Conservation (phyloP, 2,113 vertebrate genomes). For the Corynorhinus townsendii region DNA sequence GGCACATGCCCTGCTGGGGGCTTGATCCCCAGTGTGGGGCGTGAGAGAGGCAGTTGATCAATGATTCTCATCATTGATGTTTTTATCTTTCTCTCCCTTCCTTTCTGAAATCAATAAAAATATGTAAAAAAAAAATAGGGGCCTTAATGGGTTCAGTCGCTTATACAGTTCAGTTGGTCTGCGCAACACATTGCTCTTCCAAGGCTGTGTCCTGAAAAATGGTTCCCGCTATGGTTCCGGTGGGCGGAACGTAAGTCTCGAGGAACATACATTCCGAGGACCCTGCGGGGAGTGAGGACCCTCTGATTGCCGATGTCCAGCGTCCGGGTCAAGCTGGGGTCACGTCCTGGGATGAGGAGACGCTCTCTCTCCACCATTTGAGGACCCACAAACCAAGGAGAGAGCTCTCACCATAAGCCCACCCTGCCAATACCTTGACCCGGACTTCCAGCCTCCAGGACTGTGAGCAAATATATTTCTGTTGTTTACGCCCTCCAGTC, state of each 20-base stretch:
- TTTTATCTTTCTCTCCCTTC: too few relatives aligned
- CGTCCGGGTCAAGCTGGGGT: accelerated
- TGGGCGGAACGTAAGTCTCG: background rate
- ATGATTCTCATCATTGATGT: too few relatives aligned
- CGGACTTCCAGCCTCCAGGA: too few relatives aligned
- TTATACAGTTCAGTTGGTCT: background rate
- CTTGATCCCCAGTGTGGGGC: too few relatives aligned
- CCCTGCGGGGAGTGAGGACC: background rate
- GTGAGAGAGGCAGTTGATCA: too few relatives aligned
- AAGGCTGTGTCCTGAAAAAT: background rate
- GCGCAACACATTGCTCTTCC: background rate
- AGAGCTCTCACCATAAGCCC: too few relatives aligned
- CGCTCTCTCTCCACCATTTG: background rate
- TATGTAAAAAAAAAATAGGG: background rate
- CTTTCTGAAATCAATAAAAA: too few relatives aligned
- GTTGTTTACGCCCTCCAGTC: too few relatives aligned
- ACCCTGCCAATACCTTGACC: too few relatives aligned
- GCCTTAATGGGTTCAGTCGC: background rate
- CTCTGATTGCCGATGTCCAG: background rate
- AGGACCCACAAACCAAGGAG: background rate
- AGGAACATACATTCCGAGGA: background rate
- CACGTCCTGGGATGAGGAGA: background rate
- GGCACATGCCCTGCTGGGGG: too few relatives aligned
- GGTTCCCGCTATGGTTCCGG: background rate
- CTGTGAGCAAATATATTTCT: too few relatives aligned